Evolutionary conservation across 2,888 invertebrate species (phyloP).

Genomic region (Himalopsyche kuldschensis): DNA sequence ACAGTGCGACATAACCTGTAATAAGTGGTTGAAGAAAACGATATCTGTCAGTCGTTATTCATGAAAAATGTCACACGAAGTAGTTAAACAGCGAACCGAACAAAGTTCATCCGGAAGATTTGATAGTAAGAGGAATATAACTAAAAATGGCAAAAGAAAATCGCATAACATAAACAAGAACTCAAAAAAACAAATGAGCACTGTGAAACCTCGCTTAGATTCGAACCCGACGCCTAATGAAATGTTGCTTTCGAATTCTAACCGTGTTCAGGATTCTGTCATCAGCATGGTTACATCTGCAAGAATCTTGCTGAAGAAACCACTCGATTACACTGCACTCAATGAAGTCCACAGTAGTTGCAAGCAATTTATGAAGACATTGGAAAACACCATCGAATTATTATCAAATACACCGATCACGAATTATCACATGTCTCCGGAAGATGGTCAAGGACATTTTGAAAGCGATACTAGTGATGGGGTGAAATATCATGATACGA

Average conservation of each 20-base stretch:
- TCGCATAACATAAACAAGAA: not conserved
- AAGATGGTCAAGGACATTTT: not conserved
- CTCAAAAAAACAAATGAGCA: not conserved
- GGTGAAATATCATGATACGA: not conserved
- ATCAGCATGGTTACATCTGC: conserved; percentile 13
- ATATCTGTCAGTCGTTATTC: not conserved
- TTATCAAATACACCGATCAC: not conserved
- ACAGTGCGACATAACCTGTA: no score
- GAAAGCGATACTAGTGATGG: not conserved
- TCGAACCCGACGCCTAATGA: not conserved
- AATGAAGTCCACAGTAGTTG: conserved; percentile 18
- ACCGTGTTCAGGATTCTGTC: not conserved
- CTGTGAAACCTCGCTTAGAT: not conserved
- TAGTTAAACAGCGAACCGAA: not conserved
- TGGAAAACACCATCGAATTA: conserved; percentile 5
- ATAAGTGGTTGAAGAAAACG: no score
- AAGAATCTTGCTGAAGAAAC: conserved; percentile 21
- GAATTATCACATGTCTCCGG: not conserved
- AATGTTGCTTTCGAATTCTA: not conserved
- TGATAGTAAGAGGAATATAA: not conserved
- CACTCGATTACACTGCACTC: conserved; percentile 9
- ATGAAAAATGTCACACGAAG: not conserved
- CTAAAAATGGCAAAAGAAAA: not conserved
- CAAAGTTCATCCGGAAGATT: not conserved
- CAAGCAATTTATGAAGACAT: conserved; percentile 17